Conservation (phyloP, 2,113 vertebrate species). For the Columba janthina region DNA sequence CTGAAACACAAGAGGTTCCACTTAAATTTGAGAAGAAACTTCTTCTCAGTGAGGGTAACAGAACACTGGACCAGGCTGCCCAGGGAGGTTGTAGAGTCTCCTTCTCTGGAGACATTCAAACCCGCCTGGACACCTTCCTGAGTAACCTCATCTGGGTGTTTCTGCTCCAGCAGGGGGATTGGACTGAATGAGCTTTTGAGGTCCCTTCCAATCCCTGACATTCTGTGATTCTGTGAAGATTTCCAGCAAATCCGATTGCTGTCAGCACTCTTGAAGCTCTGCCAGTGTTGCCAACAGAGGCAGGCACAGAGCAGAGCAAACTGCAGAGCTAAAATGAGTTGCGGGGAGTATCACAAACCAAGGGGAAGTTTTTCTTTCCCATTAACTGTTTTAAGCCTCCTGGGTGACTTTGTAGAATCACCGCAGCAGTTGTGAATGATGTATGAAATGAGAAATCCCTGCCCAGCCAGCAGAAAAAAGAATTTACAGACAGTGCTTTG, state of each 20-base stretch:
- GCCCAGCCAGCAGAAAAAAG: background rate
- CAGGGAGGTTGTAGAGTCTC: no score
- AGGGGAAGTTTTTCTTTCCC: conserved; percentile 22
- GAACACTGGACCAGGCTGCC: no score
- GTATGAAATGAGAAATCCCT: conserved; percentile 7
- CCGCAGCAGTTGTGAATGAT: conserved; percentile 8
- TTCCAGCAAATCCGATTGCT: background rate
- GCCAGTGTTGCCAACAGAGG: background rate
- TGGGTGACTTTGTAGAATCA: conserved; percentile 15
- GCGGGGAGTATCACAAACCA: background rate
- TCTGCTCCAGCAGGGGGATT: no score
- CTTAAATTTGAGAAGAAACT: no score
- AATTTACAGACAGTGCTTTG: background rate
- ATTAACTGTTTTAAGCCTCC: background rate
- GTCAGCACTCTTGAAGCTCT: background rate
- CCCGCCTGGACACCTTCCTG: no score
- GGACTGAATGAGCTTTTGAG: no score
- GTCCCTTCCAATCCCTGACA: no score
- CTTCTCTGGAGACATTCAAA: no score
- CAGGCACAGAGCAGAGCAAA: background rate
- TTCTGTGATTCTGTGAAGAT: background rate
- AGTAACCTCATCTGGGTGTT: no score
- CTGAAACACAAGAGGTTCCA: no score
- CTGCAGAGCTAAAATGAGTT: background rate
- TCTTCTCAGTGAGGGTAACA: no score